Evolutionary conservation across 2,113 vertebrate genomes (phyloP).

Genomic region (Prolemur simus): DNA sequence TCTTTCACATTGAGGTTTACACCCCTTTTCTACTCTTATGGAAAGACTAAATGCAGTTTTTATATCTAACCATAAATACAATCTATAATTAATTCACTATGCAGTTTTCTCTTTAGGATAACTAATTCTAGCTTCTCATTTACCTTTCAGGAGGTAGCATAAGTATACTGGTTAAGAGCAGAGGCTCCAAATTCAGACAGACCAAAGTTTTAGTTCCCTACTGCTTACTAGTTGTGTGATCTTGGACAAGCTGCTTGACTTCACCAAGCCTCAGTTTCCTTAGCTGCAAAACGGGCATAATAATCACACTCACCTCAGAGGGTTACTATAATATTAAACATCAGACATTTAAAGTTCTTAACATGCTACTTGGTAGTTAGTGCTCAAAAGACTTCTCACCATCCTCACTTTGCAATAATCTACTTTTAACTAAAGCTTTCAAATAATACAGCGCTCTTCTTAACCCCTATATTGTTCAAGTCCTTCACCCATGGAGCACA

Average conservation of each 20-base stretch:
- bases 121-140: conserved; percentile 9
- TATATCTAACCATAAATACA: background rate
- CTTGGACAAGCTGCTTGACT: background rate
- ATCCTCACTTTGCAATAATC: conserved; percentile 34
- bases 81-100: conserved; percentile 2
- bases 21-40: background rate
- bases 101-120: conserved; percentile 25
- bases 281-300: background rate
- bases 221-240: background rate
- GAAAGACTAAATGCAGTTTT: conserved; percentile 35
- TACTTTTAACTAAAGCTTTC: conserved; percentile 19
- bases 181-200: background rate
- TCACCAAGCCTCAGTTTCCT: conserved; percentile 1
- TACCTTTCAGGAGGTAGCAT: background rate
- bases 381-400: background rate
- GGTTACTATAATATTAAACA: conserved; percentile 27
- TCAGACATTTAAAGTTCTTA: conserved; percentile 7
- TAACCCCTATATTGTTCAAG: background rate
- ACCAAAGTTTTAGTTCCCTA: conserved; percentile 14
- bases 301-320: background rate
- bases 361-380: background rate
- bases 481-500: background rate
- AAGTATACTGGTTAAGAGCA: background rate
- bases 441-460: background rate
- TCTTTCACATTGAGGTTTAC: background rate